These are phyloP conservation scores for Intellagama lesueurii DNA, from an alignment of 2,797 vertebrate genomes.

Conservation along the genomic window DNA sequence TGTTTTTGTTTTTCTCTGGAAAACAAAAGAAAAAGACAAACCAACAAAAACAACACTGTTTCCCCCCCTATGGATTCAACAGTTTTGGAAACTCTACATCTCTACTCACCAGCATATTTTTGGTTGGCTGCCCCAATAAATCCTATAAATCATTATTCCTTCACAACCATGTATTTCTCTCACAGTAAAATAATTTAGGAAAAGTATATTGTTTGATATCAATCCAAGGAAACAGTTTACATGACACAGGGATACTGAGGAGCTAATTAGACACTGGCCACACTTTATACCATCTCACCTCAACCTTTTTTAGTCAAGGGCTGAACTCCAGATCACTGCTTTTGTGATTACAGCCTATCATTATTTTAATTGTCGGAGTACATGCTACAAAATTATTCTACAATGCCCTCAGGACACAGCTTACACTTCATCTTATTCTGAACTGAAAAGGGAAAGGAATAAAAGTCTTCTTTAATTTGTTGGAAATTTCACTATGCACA, in stretches of 20 bases:
- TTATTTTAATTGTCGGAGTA: background rate
- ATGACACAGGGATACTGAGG: background rate
- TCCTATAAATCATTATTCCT: no score
- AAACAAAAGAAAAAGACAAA: no score
- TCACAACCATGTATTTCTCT: no score
- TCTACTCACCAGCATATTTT: background rate
- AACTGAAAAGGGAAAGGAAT: background rate
- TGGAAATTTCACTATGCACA: no score
- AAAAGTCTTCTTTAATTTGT: no score
- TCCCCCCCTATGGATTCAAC: no score
- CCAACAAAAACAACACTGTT: no score
- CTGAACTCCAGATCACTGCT: background rate
- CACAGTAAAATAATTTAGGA: no score
- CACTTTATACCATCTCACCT: background rate
- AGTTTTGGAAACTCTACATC: no score
- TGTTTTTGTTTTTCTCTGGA: no score
- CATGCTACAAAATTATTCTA: background rate
- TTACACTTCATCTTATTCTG: background rate
- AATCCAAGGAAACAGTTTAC: background rate
- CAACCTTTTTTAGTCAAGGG: background rate
- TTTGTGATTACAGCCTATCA: background rate
- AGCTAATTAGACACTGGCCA: background rate
- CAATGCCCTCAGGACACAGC: background rate
- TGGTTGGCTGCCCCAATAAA: background rate
- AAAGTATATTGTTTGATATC: background rate